Evolutionary conservation across 2,113 vertebrate species (phyloP).

Genomic region (Forbesichthys papilliferus): DNA sequence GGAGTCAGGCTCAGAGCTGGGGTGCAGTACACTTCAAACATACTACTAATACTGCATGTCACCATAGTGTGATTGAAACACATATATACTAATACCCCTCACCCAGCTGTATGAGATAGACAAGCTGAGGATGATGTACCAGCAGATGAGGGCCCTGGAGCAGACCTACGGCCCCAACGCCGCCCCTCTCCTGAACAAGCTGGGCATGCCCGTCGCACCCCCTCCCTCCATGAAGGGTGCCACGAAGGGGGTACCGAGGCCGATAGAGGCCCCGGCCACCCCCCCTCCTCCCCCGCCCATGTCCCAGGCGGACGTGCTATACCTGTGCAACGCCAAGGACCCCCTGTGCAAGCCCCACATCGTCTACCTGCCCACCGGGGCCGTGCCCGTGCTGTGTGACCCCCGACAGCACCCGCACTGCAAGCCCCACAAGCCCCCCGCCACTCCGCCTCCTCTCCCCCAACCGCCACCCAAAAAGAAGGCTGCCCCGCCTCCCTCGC

Average conservation of each 20-base stretch:
- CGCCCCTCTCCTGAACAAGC: constrained; percentile 73
- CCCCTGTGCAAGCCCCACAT: constrained; percentile 81
- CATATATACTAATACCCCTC: too few relatives aligned
- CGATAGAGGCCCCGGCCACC: constrained; percentile 17
- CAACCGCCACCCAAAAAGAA: constrained; percentile 48
- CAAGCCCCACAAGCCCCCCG: constrained; percentile 58
- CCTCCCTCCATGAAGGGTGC: constrained; percentile 35
- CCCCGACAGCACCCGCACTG: constrained; percentile 77
- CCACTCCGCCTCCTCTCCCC: constrained; percentile 42
- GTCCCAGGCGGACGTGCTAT: constrained; percentile 72
- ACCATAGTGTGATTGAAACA: too few relatives aligned
- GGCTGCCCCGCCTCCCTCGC: constrained; percentile 36
- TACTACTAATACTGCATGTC: too few relatives aligned
- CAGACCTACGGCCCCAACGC: constrained; percentile 76
- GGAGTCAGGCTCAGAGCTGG: too few relatives aligned
- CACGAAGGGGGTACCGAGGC: constrained; percentile 57
- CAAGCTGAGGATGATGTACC: constrained; percentile 79
- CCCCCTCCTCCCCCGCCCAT: constrained; percentile 43
- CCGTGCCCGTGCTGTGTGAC: constrained; percentile 77
- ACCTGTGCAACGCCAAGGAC: constrained; percentile 77
- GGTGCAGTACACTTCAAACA: too few relatives aligned
- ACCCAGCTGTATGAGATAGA: constrained; percentile 81
- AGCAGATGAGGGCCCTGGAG: constrained; percentile 81
- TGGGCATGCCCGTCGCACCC: constrained; percentile 61
- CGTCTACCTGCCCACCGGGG: constrained; percentile 76